These are phyloP conservation scores for Bursaphelenchus okinawaensis DNA, from an alignment of 2,888 invertebrate genomes.

Conservation along the genomic window DNA sequence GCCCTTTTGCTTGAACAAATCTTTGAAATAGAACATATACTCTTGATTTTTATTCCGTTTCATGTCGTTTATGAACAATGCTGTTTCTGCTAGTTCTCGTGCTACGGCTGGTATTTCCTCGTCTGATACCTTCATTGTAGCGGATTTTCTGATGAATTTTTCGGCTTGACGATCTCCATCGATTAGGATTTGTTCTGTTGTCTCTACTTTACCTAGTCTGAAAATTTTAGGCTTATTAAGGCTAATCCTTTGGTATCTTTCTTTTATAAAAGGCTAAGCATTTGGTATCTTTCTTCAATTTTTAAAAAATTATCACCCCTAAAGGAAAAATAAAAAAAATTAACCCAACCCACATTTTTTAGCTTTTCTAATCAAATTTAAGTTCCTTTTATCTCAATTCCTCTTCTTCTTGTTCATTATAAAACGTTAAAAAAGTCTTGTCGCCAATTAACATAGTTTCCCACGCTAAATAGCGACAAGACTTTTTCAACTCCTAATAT, in stretches of 20 bases:
- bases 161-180: slow-evolving; percentile 39
- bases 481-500: too few relatives aligned
- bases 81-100: slow-evolving; percentile 20
- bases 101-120: slow-evolving; percentile 20
- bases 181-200: slow-evolving; percentile 44
- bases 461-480: too few relatives aligned
- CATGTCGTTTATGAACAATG: slow-evolving; percentile 25
- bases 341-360: too few relatives aligned
- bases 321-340: too few relatives aligned
- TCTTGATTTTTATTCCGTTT: slow-evolving; percentile 64
- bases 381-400: too few relatives aligned
- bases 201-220: slow-evolving; percentile 43
- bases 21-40: slow-evolving; percentile 66
- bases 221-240: neutral
- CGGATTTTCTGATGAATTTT: slow-evolving; percentile 40
- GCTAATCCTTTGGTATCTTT: too few relatives aligned
- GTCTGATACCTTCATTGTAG: slow-evolving; percentile 34
- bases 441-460: too few relatives aligned
- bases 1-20: slow-evolving; percentile 32
- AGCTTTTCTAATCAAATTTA: too few relatives aligned
- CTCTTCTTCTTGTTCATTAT: neutral
- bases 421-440: neutral
- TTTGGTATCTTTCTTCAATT: too few relatives aligned
- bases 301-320: too few relatives aligned
- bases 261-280: too few relatives aligned